Percentiles rank a stretch among this genome's conserved stretches.
Conservation (phyloP, 2,113 vertebrate species). For the Emydura subglobosa region DNA sequence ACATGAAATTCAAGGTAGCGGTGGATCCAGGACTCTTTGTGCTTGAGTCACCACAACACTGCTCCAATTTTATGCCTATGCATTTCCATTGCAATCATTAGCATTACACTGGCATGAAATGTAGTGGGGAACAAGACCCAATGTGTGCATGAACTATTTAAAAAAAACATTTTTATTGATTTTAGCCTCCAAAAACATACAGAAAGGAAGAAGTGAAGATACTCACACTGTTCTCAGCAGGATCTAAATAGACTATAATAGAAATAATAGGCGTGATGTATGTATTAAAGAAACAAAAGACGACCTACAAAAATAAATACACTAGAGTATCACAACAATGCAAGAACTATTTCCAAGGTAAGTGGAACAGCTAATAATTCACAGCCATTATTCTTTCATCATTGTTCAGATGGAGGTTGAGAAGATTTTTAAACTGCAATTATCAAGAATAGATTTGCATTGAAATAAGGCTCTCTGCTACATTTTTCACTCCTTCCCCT, state of each 20-base stretch:
- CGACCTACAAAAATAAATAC: slow-evolving; percentile 26
- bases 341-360: slow-evolving; percentile 55
- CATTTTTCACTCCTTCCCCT: slow-evolving; percentile 24
- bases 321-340: slow-evolving; percentile 58
- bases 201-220: not conserved
- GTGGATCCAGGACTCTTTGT: fast-evolving
- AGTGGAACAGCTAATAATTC: slow-evolving; percentile 64
- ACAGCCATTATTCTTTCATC: slow-evolving; percentile 67
- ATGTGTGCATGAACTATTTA: not conserved
- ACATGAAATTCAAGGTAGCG: not conserved
- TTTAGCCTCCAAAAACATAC: not conserved
- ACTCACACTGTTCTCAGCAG: not conserved
- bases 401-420: slow-evolving; percentile 66
- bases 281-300: not conserved
- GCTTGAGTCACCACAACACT: fast-evolving
- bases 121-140: not conserved
- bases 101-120: not conserved
- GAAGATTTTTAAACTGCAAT: slow-evolving; percentile 72
- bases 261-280: not conserved
- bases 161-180: not conserved
- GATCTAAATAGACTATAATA: not conserved
- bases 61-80: not conserved
- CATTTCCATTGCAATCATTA: not conserved
- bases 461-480: slow-evolving; percentile 52
- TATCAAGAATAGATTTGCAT: slow-evolving; percentile 65